Evolutionary conservation across 2,888 invertebrate genomes (phyloP), one percentile per base, ranked within the genome.

Genomic region (Pocota personata): DNA sequence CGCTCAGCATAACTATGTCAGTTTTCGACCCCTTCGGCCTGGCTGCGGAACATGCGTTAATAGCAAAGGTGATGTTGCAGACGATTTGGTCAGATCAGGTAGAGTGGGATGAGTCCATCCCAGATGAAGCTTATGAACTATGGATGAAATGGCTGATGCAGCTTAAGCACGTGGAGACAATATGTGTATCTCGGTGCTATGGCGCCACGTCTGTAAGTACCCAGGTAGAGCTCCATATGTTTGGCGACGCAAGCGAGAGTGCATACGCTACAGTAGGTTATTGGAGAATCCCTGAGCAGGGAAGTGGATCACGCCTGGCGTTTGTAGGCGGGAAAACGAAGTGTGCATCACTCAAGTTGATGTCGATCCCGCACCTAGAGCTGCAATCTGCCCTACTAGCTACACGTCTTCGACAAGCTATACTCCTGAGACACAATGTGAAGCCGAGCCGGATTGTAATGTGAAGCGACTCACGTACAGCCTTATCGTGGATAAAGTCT

Each of bases 401-500:
- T 4, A 43, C 52, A n/a, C 48, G 78, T 16, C 46, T 83, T 7
- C 52, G 43, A 1, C 50, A 62, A 16, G 3, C 21, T 8, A 57
- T 79, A 1, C 27, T 62, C 3, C 14, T 19, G 3, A 43, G 52
- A 19, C 83, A 78, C 14, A 35, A 58, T 16, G 27, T 72, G 12
- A 27, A 16, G 2, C 64, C 73, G 1, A 12, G 10, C n/a, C n/a
- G n/a, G n/a, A n/a, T n/a, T n/a, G n/a, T n/a, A n/a, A n/a, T n/a
- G n/a, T n/a, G n/a, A n/a, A n/a, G n/a, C n/a, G n/a, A n/a, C n/a
- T n/a, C n/a, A n/a, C n/a, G n/a, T n/a, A n/a, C n/a, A n/a, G n/a
- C 1, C 48, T 30, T 87, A 19, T 60, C 69, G 7, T 88, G 87
- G 82, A 67, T 82, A 21, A 37, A 40, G 14, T 79, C 82, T 0